Evolutionary conservation across 1,140 invertebrate species (phyloP), one percentile per base, ranked within the genome.

Genomic region (Babylonia areolata): DNA sequence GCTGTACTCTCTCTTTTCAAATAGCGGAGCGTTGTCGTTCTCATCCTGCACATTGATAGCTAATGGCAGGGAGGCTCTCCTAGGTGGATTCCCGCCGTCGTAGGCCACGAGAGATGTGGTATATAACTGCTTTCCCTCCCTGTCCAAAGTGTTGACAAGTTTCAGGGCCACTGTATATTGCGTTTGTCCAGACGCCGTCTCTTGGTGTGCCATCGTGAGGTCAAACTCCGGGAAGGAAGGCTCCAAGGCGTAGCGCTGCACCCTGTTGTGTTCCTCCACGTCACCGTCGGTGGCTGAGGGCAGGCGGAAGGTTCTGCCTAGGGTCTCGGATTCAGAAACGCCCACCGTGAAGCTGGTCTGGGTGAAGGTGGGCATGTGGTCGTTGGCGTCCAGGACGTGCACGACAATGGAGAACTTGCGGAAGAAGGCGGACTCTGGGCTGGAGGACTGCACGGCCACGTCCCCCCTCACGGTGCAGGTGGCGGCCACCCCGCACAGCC

Each of bases 11-110:
- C 90, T 84, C 69, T 95, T 91, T 15, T 71, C 69, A 79, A 92
- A 92, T 3, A 96, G 95, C 0, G 98, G 98, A 94, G 98, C 97
- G 94, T 99, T 99, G 93, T 99, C 98, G 93, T 99, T 99, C 0
- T 98, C 96, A 94, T 99, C 98, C 91, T 98, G 97, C 0, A 99
- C 96, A 1, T 96, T 97, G 0, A 99, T 96, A 0, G 97, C 96
- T 0, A 99, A 97, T 1, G 96, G 97, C 0, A 98, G 97, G 75
- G 96, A 97, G 0, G 97, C 97, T 0, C 97, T 97, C 88, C 96
- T 96, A 0, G 97, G 95, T 0, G 97, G 97, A 1, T 96, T 95
- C 0, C 98, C 98, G 9, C 97, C 96, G 94, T 99, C 98, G 78
- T 96, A 96, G 3, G 98, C 98, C n/a, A 98, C 95, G 0, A 99